Percentiles rank a stretch among this genome's conserved stretches.
Evolutionary conservation across 1,140 invertebrate genomes (phyloP).

Genomic region (Lasaia peninsularis): DNA sequence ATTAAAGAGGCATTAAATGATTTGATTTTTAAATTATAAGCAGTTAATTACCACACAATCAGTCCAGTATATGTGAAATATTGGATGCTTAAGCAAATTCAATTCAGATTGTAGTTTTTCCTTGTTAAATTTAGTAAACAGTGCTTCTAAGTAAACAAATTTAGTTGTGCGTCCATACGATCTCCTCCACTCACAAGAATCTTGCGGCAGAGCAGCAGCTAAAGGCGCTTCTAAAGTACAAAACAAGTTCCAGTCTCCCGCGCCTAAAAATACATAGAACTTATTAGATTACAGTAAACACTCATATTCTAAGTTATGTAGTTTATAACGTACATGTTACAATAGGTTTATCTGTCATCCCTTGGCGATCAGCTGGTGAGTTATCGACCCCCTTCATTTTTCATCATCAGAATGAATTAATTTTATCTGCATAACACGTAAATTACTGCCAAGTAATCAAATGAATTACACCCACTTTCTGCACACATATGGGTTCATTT

Average conservation of each 20-base stretch:
- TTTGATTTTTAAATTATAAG: background rate
- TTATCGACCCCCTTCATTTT: conserved; percentile 74
- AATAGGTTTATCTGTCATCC: conserved; percentile 78
- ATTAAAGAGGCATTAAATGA: too few relatives aligned
- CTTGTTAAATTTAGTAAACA: conserved; percentile 89
- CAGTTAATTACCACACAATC: conserved; percentile 88
- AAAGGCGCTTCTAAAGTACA: conserved; percentile 87
- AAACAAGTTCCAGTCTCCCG: conserved; percentile 92
- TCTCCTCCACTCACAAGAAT: conserved; percentile 93
- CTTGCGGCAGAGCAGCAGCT: conserved; percentile 87
- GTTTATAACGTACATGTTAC: conserved; percentile 76
- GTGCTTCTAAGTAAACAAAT: conserved; percentile 90
- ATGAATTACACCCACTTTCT: conserved; percentile 28
- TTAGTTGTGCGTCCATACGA: conserved; percentile 88
- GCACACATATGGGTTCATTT: conserved; percentile 5
- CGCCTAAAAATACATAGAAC: conserved; percentile 79
- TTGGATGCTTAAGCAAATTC: conserved; percentile 89
- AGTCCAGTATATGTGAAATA: conserved; percentile 97
- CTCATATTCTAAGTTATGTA: background rate
- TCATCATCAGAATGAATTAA: conserved; percentile 65
- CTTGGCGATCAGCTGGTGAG: conserved; percentile 56
- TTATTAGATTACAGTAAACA: conserved; percentile 8
- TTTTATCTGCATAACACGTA: conserved; percentile 63
- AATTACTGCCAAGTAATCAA: conserved; percentile 38
- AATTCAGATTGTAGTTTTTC: conserved; percentile 84